Evolutionary conservation across 2,113 vertebrate genomes (phyloP), one percentile per base, ranked within the genome.

Genomic region (Mirounga angustirostris): DNA sequence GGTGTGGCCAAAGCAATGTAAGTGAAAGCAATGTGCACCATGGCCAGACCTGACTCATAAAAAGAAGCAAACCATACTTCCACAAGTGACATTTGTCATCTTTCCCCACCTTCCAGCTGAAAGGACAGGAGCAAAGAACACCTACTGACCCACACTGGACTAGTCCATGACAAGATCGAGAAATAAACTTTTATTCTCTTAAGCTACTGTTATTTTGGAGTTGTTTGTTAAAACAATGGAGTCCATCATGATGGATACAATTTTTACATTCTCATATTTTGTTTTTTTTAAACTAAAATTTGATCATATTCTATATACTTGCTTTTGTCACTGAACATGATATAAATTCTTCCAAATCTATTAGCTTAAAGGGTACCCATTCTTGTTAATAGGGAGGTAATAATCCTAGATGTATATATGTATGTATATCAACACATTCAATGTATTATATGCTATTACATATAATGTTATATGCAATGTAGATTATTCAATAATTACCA

Each of bases 281-380:
- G 40, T 7, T 85, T 63, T 83, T 65, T 65, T 54, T 69, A 30
- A 22, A 71, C 54, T 92, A 80, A 92, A 96, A 86, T 92, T 89
- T n/a, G 74, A 67, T 22, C 7, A 40, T 54, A 86, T 65, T 88
- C 46, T 50, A 56, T 46, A 84, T 71, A 58, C 10, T 71, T 78
- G 50, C 7, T 50, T 84, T 74, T 87, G 22, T 78, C 22, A 71
- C 33, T 79, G 24, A 98, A 80, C 1, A 84, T 54, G 6, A 95
- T 19, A 14, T 58, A 96, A 92, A 79, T 87, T 81, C 14, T 89
- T 79, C 24, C n/a, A 73, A 78, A 16, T 79, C 43, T 67, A 46
- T 76, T 88, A 56, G 4, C 65, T 52, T 43, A 86, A 22, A 85
- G 13, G 16, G 26, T 73, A 85, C 33, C 79, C 40, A 86, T 88